Base-by-base conservation (phyloP, 2,797 vertebrate genomes). In the Benthosema pterotum region DNA sequence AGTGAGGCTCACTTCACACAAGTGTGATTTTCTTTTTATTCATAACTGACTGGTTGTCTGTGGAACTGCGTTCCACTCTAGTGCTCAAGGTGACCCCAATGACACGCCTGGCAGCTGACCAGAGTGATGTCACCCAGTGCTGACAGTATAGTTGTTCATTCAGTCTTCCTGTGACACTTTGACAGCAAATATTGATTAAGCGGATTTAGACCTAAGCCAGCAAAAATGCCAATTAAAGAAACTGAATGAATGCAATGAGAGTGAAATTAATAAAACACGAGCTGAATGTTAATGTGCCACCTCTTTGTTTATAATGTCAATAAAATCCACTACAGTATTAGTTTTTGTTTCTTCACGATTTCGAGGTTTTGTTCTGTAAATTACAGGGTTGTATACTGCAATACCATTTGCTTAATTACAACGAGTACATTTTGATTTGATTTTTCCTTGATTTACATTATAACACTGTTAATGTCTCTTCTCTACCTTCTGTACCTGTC, bases 41-140 rank as follows among this genome's bases (percentile, higher is more conserved):
- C 78, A 52, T 59, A 65, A 74, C 61, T 63, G 71, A n/a, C n/a
- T 75, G 76, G 50, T 65, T 69, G 42, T 74, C 69, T 77, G 65
- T 83, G 69, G 71, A 47, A 64, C 13, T 25, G 57, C 14, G 58
- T 57, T 73, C 46, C 63, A 54, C 57, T 67, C 47, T 58, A 14
- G 47, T 25, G 17, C 66, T 73, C 74, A 89, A 90, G 84, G 87
- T 90, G 82, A 91, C 79, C 83, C 74, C 72, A 77, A 61, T 66
- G 67, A 66, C 75, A 63, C 58, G 45, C 32, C 60, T 65, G 57
- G 79, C 72, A 71, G 42, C 74, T 74, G 69, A 65, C 71, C 66
- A 69, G 58, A 78, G n/a, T 72, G 71, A 77, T 77, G 78, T 67
- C 73, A 75, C 80, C 59, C 61, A 60, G 67, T 25, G n/a, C 7